Conservation (phyloP, 2,113 vertebrate species). For the Daphoenositta chrysoptera region DNA sequence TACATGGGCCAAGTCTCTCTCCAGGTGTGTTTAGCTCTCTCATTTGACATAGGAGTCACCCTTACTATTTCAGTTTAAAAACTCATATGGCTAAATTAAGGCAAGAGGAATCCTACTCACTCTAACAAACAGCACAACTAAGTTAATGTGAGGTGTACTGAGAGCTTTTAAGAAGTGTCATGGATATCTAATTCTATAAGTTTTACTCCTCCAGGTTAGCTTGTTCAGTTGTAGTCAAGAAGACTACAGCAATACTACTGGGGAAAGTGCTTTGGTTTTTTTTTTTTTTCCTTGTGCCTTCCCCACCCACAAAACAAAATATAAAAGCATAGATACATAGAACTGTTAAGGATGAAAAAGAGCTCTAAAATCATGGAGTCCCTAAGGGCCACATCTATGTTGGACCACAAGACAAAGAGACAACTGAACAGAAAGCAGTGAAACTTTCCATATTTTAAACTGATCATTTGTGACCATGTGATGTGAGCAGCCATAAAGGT, state of each 20-base stretch:
- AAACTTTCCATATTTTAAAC: background rate
- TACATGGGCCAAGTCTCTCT: background rate
- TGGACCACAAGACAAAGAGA: background rate
- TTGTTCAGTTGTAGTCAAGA: background rate
- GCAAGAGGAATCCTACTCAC: background rate
- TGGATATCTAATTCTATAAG: background rate
- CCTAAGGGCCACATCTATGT: background rate
- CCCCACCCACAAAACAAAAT: background rate
- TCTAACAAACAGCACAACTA: background rate
- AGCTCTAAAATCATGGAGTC: background rate
- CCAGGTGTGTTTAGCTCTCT: background rate
- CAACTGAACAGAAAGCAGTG: background rate
- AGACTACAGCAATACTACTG: background rate
- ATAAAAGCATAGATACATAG: background rate
- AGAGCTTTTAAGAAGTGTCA: background rate
- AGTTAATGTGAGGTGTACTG: fast-evolving
- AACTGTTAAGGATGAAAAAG: background rate
- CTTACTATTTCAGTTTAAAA: background rate
- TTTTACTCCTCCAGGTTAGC: background rate
- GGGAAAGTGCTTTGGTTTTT: background rate
- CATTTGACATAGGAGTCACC: background rate
- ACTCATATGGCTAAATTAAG: background rate
- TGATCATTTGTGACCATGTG: background rate
- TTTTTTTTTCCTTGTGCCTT: background rate
- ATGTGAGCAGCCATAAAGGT: background rate